Evolutionary conservation across 2,888 invertebrate species (phyloP).

Genomic region (Tachystola acroxantha): DNA sequence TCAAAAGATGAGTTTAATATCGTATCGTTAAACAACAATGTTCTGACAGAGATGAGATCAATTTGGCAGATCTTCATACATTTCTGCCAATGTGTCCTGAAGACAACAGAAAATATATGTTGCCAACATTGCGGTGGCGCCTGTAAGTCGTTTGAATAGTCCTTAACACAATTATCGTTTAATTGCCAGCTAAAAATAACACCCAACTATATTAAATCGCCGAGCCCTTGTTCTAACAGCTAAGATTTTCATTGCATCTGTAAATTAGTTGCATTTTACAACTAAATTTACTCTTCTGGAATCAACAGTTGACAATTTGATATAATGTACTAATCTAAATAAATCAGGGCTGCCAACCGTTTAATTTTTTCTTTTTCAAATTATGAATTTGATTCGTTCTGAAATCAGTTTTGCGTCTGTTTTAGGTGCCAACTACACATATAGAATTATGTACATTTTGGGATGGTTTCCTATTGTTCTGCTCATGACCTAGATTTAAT

Average conservation of each 20-base stretch:
- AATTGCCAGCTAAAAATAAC: constrained; percentile 59
- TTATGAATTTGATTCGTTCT: too few species aligned
- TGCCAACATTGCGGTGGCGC: constrained; percentile 9
- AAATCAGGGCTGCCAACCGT: not conserved
- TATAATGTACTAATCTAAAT: constrained; percentile 1
- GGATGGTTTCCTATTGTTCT: too few species aligned
- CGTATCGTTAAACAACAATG: too few species aligned
- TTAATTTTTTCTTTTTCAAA: too few species aligned
- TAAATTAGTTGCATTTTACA: constrained; percentile 26
- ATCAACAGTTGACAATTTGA: constrained; percentile 11
- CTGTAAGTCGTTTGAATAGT: constrained; percentile 28
- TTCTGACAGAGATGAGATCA: too few species aligned
- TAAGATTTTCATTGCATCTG: constrained; percentile 35
- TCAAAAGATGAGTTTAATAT: too few species aligned
- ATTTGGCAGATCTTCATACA: too few species aligned
- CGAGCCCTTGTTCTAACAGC: constrained; percentile 20
- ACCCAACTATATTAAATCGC: constrained; percentile 29
- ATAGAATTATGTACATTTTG: too few species aligned
- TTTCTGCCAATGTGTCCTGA: too few species aligned
- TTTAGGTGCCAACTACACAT: too few species aligned
- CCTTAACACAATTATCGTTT: constrained; percentile 61
- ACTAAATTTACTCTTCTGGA: constrained; percentile 8
- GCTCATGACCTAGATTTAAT: too few species aligned
- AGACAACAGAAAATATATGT: not conserved
- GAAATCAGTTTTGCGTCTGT: too few species aligned